Percentiles rank a stretch among this genome's conserved stretches.
Evolutionary conservation across 2,797 vertebrate genomes (phyloP).

Genomic region (Peromyscus aztecus): DNA sequence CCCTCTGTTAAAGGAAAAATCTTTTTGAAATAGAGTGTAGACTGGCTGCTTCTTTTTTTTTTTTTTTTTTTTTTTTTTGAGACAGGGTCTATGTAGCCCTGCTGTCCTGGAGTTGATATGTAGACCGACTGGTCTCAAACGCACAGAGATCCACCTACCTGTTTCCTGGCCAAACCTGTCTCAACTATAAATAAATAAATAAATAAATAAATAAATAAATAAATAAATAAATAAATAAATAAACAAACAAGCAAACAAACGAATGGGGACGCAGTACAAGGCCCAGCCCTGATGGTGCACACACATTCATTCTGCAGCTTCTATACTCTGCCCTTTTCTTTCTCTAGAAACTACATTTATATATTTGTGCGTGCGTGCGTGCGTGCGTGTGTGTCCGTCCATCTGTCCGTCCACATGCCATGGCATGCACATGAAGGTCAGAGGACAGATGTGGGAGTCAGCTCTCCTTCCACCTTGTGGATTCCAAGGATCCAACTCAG

Average conservation of each 20-base stretch:
- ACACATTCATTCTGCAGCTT: not conserved
- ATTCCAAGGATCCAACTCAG: not conserved
- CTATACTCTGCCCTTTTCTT: not conserved
- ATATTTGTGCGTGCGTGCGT: not conserved
- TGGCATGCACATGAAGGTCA: not conserved
- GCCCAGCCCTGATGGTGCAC: not conserved
- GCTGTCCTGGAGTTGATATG: not conserved
- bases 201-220: not conserved
- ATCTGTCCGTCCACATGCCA: not conserved
- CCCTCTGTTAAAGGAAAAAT: fast-evolving
- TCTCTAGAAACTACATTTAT: not conserved
- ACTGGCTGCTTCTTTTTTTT: not conserved
- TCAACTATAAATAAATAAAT: not conserved
- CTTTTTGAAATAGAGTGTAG: not conserved
- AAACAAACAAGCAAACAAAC: not conserved
- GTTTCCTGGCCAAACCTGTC: not conserved
- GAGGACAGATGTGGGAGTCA: too few relatives aligned
- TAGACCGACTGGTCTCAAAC: not conserved
- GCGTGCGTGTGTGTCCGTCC: not conserved
- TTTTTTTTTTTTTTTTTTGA: not conserved
- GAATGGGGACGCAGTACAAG: not conserved
- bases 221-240: not conserved
- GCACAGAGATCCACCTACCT: not conserved
- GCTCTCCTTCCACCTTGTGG: not conserved
- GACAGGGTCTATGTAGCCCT: not conserved